Conservation (phyloP, 2,888 invertebrate genomes). For the Lithosia quadra region DNA sequence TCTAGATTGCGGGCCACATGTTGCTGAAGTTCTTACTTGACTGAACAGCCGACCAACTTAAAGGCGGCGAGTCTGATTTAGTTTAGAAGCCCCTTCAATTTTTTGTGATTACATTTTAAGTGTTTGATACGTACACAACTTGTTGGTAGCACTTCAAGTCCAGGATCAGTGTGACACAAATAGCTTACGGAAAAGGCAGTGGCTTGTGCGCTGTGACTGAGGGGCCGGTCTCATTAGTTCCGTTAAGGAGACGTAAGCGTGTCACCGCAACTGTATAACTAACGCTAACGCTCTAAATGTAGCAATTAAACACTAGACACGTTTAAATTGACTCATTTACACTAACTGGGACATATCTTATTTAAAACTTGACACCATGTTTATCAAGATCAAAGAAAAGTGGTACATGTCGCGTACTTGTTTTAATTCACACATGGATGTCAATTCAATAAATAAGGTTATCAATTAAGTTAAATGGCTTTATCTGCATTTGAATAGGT, state of each 20-base stretch:
- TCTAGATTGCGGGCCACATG: constrained; percentile 59
- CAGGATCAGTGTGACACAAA: constrained; percentile 63
- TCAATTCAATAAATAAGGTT: constrained; percentile 32
- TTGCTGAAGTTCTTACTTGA: constrained; percentile 54
- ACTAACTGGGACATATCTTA: constrained; percentile 13
- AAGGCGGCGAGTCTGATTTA: constrained; percentile 61
- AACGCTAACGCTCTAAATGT: constrained; percentile 48
- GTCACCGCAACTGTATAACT: constrained; percentile 58
- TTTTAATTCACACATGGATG: constrained; percentile 23
- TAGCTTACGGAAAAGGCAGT: constrained; percentile 63
- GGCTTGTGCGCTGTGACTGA: constrained; percentile 51
- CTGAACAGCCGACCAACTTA: constrained; percentile 57
- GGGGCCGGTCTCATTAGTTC: constrained; percentile 69
- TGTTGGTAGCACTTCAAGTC: constrained; percentile 37
- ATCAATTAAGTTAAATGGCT: constrained; percentile 43
- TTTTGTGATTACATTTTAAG: constrained; percentile 38
- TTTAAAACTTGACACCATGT: background rate
- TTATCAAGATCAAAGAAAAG: background rate
- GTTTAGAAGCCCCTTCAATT: constrained; percentile 51
- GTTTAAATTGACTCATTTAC: constrained; percentile 34
- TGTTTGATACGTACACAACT: constrained; percentile 13
- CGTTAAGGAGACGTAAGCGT: constrained; percentile 69
- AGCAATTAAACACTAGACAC: constrained; percentile 46
- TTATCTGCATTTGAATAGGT: constrained; percentile 45
- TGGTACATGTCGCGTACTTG: background rate